These are phyloP conservation scores for Phengaris alcon DNA, from an alignment of 2,888 invertebrate genomes.

Conservation along the genomic window DNA sequence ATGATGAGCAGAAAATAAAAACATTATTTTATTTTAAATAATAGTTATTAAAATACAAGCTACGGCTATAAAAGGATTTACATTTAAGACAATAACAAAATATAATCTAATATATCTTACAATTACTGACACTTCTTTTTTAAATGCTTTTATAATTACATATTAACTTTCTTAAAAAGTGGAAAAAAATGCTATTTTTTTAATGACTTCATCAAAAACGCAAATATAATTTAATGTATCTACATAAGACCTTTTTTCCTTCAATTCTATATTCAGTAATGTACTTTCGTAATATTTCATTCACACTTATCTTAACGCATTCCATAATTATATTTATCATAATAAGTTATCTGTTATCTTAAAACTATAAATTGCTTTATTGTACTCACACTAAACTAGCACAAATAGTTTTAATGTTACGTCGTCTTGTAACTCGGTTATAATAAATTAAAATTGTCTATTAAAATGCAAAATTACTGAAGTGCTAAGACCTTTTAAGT, in stretches of 20 bases:
- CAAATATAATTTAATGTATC: no score
- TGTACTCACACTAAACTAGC: slow-evolving; percentile 62
- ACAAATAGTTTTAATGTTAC: slow-evolving; percentile 37
- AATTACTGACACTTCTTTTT: not conserved
- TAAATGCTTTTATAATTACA: not conserved
- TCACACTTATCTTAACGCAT: slow-evolving; percentile 33
- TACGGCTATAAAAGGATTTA: not conserved
- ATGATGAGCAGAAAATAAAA: not conserved
- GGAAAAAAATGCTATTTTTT: no score
- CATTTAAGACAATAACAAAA: not conserved
- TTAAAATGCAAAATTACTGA: slow-evolving; percentile 28
- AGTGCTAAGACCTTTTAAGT: not conserved
- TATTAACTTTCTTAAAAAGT: not conserved
- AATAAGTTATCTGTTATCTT: slow-evolving; percentile 57
- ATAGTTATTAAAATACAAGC: slow-evolving; percentile 2
- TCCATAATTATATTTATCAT: slow-evolving; percentile 38
- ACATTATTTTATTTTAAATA: not conserved
- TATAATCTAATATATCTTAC: not conserved
- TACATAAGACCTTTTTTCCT: not conserved
- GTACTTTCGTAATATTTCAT: slow-evolving; percentile 32
- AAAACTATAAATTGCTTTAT: slow-evolving; percentile 60
- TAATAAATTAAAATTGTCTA: slow-evolving; percentile 20
- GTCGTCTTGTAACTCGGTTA: not conserved
- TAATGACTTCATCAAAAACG: not conserved
- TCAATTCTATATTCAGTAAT: slow-evolving; percentile 18